These are phyloP conservation scores for Orchesella flavescens DNA, from an alignment of 2,888 invertebrate species.

Conservation along the genomic window DNA sequence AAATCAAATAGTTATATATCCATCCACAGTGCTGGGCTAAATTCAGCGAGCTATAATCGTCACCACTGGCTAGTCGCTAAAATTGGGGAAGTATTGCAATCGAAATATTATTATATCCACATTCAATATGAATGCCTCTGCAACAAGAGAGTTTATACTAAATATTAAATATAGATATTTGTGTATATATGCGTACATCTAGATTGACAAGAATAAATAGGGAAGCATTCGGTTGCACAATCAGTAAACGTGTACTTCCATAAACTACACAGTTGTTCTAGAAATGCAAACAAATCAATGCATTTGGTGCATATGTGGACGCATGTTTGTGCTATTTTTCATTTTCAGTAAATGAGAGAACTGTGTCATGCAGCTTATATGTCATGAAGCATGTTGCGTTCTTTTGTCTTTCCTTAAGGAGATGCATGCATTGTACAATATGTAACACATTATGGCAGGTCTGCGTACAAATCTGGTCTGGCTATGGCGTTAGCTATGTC, in stretches of 20 bases:
- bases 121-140: no score
- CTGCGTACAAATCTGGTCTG: not conserved
- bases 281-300: not conserved
- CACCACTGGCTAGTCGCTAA: no score
- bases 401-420: not conserved
- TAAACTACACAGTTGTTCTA: conserved; percentile 4
- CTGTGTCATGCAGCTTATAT: conserved; percentile 29
- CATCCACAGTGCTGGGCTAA: not conserved
- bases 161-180: conserved; percentile 4
- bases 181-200: not conserved
- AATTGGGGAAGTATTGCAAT: no score
- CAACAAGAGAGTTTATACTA: not conserved
- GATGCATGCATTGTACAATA: not conserved
- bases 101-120: no score
- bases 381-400: not conserved
- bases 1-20: not conserved
- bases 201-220: not conserved
- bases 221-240: not conserved
- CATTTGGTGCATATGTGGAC: not conserved
- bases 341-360: conserved; percentile 19
- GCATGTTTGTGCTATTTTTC: conserved; percentile 33
- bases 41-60: not conserved
- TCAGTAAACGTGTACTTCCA: conserved; percentile 22
- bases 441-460: not conserved
- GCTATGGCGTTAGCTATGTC: not conserved